Evolutionary conservation across 2,888 invertebrate species (phyloP), one percentile per base, ranked within the genome.

Genomic region (Rhopalosiphum nymphaeae): DNA sequence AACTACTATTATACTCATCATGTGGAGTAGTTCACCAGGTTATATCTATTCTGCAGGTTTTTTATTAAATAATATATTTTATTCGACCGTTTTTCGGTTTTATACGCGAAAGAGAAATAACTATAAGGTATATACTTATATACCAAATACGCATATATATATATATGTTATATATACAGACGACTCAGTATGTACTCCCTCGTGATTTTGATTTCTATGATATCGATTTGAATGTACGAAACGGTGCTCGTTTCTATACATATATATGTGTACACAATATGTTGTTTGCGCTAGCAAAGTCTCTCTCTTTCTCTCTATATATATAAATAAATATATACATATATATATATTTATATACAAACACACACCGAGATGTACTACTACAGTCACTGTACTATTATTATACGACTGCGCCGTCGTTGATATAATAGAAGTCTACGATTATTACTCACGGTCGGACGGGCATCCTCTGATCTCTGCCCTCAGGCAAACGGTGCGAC

Each of bases 391-490:
- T n/a, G 16, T 57, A 89, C 89, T 25, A 36, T 78, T 91, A 89
- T 90, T 85, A 26, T 46, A 44, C 87, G 87, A 49, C 49, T 26
- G 61, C 25, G 42, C 46, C 85, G 46, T 86, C 53, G 86, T 61
- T 36, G 85, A 91, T 86, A 85, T 91, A 91, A 91, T 92, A 92
- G 57, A 92, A 87, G 61, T 87, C 61, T 92, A 87, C 57, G 78
- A 78, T 78, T 56, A 92, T 92, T 92, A 94, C 96, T 96, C 96
- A 97, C 97, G 97, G 95, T 96, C 96, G 95, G 97, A 97, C 56
- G 96, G 96, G 96, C 98, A 98, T 89, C 98, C 98, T 95, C 97
- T 97, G 91, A 98, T 96, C 96, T 98, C 98, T 95, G 98, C 96
- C 92, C 98, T 96, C 95, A 98, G 96, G 96, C 98, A 98, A 94